These are phyloP conservation scores for Cranoglanis bouderius DNA, from an alignment of 2,113 vertebrate species.

Conservation along the genomic window DNA sequence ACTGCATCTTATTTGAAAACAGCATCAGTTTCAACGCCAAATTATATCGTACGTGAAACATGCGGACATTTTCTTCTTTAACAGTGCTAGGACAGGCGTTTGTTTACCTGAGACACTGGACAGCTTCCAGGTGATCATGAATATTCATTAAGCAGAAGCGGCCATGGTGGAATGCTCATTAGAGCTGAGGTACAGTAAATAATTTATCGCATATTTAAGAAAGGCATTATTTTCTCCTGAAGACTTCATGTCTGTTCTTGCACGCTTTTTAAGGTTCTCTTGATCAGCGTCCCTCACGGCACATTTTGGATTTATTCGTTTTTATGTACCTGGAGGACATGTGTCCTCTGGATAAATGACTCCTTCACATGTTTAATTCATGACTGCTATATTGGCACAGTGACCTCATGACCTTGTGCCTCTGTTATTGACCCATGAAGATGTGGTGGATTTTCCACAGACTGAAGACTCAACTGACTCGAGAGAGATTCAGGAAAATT, in stretches of 20 bases:
- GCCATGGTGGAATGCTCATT: not conserved
- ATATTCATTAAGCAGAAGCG: conserved; percentile 28
- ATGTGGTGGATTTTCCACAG: not conserved
- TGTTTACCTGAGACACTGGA: conserved; percentile 36
- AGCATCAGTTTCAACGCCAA: not conserved
- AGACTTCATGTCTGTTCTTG: not conserved
- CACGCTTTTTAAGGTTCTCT: not conserved
- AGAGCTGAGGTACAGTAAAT: conserved; percentile 27
- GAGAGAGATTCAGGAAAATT: not conserved
- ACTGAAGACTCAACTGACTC: not conserved
- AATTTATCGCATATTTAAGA: conserved; percentile 22
- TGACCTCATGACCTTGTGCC: conserved; percentile 17
- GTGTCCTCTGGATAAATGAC: conserved; percentile 14
- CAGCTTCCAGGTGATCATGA: conserved; percentile 40
- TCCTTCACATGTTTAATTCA: conserved; percentile 38
- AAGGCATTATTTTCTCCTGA: not conserved
- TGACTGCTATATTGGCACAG: not conserved
- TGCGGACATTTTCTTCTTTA: not conserved
- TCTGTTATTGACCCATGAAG: conserved; percentile 8
- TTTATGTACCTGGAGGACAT: not conserved
- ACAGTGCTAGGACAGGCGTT: not conserved
- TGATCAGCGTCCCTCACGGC: not conserved
- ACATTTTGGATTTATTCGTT: not conserved
- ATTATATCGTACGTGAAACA: too few relatives aligned
- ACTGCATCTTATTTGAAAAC: not conserved